Evolutionary conservation across 1,140 invertebrate genomes (phyloP).

Genomic region (Capitella teleta): DNA sequence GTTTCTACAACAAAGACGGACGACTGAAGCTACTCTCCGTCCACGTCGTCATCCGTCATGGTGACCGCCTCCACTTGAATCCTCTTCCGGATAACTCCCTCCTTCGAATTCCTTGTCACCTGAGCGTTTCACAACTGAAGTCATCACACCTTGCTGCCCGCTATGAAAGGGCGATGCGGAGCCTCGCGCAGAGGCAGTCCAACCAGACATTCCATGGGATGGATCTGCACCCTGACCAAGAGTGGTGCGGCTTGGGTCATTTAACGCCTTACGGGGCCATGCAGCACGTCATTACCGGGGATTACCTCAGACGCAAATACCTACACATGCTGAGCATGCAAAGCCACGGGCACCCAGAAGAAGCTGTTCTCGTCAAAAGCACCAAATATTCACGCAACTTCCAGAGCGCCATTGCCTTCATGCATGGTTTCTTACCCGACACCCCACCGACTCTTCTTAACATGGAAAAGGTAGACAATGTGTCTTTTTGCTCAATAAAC

Average conservation of each 20-base stretch:
- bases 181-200: no score
- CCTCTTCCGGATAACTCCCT: constrained; percentile 58
- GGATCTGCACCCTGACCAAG: constrained; percentile 54
- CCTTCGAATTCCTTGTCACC: constrained; percentile 60
- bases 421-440: constrained; percentile 61
- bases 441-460: constrained; percentile 46
- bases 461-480: constrained; percentile 32
- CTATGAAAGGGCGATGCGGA: constrained; percentile 15
- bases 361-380: constrained; percentile 62
- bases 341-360: constrained; percentile 37
- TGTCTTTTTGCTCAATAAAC: constrained; percentile 21
- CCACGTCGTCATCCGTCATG: constrained; percentile 69
- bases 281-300: constrained; percentile 69
- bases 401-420: constrained; percentile 70
- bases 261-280: constrained; percentile 58
- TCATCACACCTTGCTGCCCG: constrained; percentile 19
- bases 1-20: no score
- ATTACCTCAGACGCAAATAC: constrained; percentile 59
- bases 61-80: constrained; percentile 71
- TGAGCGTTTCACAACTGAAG: constrained; percentile 17
- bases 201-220: constrained; percentile 71
- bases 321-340: constrained; percentile 47
- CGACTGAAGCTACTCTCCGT: no score
- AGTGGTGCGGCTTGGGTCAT: constrained; percentile 55
- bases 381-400: constrained; percentile 77